Evolutionary conservation across 1,140 invertebrate species (phyloP).

Genomic region (Nephila pilipes): DNA sequence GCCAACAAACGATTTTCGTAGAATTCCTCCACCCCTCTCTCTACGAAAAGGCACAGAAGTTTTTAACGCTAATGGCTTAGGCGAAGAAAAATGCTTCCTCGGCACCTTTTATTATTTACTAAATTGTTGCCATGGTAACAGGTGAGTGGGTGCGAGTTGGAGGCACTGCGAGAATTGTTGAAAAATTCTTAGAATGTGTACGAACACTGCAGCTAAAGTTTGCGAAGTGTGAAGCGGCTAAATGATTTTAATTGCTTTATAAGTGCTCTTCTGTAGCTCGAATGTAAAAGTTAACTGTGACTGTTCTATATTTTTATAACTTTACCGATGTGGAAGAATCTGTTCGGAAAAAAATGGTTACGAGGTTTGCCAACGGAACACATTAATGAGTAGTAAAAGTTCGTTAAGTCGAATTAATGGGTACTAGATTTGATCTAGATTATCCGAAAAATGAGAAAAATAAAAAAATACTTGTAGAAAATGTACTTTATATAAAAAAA

Average conservation of each 20-base stretch:
- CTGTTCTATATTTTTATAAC: too few species aligned
- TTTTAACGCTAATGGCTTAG: constrained; percentile 22
- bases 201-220: not conserved
- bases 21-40: not conserved
- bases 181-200: not conserved
- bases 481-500: too few species aligned
- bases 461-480: too few species aligned
- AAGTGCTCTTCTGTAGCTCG: not conserved
- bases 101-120: constrained; percentile 50
- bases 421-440: too few species aligned
- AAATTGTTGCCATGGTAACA: constrained; percentile 37
- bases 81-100: constrained; percentile 1
- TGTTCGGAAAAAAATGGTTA: too few species aligned
- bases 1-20: not conserved
- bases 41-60: not conserved
- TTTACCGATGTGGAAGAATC: too few species aligned
- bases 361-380: too few species aligned
- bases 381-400: too few species aligned
- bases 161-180: not conserved
- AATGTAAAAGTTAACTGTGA: too few species aligned
- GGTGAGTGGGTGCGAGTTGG: not conserved
- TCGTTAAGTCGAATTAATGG: too few species aligned
- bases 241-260: not conserved
- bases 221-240: not conserved
- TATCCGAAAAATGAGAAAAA: too few species aligned